These are phyloP conservation scores for Pocota personata DNA, from an alignment of 2,888 invertebrate species.

Conservation along the genomic window DNA sequence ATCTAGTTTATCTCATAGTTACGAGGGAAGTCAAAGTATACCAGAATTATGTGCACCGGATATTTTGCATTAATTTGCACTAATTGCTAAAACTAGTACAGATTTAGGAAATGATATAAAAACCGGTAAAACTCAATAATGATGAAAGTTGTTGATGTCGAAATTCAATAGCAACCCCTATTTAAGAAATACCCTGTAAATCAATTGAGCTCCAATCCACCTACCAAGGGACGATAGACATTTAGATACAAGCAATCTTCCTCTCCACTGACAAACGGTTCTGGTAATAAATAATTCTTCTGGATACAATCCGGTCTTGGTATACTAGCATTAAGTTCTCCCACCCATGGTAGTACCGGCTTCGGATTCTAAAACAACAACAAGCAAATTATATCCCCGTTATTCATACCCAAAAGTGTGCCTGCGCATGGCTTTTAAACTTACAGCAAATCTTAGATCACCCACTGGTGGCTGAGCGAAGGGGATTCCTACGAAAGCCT, in stretches of 20 bases:
- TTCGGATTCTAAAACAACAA: slow-evolving; percentile 78
- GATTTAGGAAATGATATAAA: too few species aligned
- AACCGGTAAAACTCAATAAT: too few species aligned
- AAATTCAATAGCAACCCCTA: too few species aligned
- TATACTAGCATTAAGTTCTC: slow-evolving; percentile 77
- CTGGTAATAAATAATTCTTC: slow-evolving; percentile 80
- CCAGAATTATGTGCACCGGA: too few species aligned
- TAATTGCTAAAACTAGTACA: too few species aligned
- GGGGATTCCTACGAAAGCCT: slow-evolving; percentile 81
- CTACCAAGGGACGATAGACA: slow-evolving; percentile 82
- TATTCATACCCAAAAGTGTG: neutral
- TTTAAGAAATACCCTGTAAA: too few species aligned
- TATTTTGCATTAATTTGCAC: too few species aligned
- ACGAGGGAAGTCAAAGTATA: too few species aligned
- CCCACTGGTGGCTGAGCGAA: slow-evolving; percentile 80
- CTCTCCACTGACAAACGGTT: slow-evolving; percentile 79
- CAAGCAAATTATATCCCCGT: neutral
- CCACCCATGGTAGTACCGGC: slow-evolving; percentile 76
- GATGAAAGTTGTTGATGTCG: too few species aligned
- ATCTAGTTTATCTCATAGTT: too few species aligned
- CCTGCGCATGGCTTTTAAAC: slow-evolving; percentile 52
- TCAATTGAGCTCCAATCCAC: too few species aligned
- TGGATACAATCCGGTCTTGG: slow-evolving; percentile 82
- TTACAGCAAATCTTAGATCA: slow-evolving; percentile 79
- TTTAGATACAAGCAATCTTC: slow-evolving; percentile 84